Conservation (phyloP, 30 jellyfish, hydroid and myxozoan species). For the Cassiopea andromeda region DNA sequence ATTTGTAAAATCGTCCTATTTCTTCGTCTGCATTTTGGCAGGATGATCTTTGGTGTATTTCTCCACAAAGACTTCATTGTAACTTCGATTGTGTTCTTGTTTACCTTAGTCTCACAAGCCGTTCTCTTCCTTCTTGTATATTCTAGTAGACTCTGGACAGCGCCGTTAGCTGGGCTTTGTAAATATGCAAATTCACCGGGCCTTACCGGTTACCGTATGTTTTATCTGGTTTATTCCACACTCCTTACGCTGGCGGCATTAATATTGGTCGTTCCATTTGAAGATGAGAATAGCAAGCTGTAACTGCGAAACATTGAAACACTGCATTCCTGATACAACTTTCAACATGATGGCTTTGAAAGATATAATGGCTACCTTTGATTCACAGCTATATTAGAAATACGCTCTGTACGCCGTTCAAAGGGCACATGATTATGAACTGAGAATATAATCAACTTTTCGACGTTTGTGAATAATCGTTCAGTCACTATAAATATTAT, state of each 20-base stretch:
- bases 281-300: slow-evolving; percentile 10
- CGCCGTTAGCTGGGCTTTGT: slow-evolving; percentile 86
- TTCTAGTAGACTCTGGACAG: slow-evolving; percentile 44
- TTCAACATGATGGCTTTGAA: neutral
- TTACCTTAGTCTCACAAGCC: slow-evolving; percentile 70
- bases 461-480: no score
- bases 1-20: slow-evolving; percentile 58
- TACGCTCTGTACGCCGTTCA: no score
- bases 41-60: slow-evolving; percentile 44
- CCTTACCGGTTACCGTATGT: slow-evolving; percentile 93
- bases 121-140: slow-evolving; percentile 68
- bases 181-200: slow-evolving; percentile 91
- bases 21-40: slow-evolving; percentile 42
- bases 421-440: no score
- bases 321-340: neutral
- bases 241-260: slow-evolving; percentile 91
- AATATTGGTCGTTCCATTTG: slow-evolving; percentile 80
- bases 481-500: no score
- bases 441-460: no score
- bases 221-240: slow-evolving; percentile 84
- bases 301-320: neutral
- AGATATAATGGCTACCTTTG: neutral
- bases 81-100: slow-evolving; percentile 67
- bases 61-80: slow-evolving; percentile 76
- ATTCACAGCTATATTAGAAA: no score